Conservation (phyloP, 2,888 invertebrate genomes). For the Prosopocoilus inquinatus region DNA sequence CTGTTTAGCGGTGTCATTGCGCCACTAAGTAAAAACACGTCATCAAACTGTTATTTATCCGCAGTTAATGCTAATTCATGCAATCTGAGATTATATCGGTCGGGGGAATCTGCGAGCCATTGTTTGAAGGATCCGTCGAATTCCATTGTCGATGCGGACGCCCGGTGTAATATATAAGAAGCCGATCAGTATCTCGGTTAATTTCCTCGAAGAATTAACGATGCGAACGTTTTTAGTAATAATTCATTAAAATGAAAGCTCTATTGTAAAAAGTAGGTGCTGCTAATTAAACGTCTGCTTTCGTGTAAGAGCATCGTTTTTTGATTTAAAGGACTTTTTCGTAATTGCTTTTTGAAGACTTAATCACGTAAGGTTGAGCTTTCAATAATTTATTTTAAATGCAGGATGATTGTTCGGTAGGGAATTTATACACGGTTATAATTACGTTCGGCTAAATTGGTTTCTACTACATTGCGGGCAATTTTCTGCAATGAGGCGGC, state of each 20-base stretch:
- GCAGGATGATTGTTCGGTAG: no score
- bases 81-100: slow-evolving; percentile 41
- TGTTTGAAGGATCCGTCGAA: slow-evolving; percentile 44
- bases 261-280: slow-evolving; percentile 5
- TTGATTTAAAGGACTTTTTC: slow-evolving; percentile 12
- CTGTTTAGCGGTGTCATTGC: slow-evolving; percentile 6
- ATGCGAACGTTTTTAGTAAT: slow-evolving; percentile 4
- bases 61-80: slow-evolving; percentile 41
- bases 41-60: slow-evolving; percentile 40
- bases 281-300: slow-evolving; percentile 4
- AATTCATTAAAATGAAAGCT: slow-evolving; percentile 5
- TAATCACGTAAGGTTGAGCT: slow-evolving; percentile 12
- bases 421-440: no score
- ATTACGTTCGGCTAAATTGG: no score
- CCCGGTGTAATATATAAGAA: slow-evolving; percentile 5
- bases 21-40: slow-evolving; percentile 22
- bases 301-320: background rate
- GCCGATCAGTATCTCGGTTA: slow-evolving; percentile 2
- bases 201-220: slow-evolving; percentile 5
- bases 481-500: no score
- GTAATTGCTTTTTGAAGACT: slow-evolving; percentile 17
- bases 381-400: slow-evolving; percentile 6
- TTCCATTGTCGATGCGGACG: slow-evolving; percentile 39
- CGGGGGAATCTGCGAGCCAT: slow-evolving; percentile 36
- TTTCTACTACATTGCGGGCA: no score